Conservation (phyloP, 2,113 vertebrate species). For the Seriola aureovittata region DNA sequence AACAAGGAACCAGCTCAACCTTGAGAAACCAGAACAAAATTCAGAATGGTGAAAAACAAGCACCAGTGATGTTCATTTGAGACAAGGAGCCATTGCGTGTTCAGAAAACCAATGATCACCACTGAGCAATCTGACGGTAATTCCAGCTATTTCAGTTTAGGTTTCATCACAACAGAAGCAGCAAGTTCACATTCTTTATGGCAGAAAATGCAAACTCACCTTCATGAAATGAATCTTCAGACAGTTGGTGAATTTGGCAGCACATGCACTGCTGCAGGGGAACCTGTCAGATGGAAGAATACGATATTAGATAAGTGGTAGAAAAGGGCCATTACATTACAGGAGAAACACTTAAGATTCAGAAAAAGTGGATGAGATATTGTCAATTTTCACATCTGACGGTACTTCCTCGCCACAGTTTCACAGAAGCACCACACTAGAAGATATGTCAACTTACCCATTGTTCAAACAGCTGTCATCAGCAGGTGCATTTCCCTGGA, state of each 20-base stretch:
- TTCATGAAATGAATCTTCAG: neutral
- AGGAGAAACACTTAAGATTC: slow-evolving; percentile 28
- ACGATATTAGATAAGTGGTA: neutral
- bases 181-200: neutral
- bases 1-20: neutral
- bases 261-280: fast-evolving
- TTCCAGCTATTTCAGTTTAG: slow-evolving; percentile 85
- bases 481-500: no score
- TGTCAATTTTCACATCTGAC: slow-evolving; percentile 93
- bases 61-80: fast-evolving
- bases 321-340: neutral
- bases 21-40: neutral
- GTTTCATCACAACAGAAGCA: slow-evolving; percentile 59
- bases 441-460: neutral
- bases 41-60: neutral
- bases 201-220: neutral
- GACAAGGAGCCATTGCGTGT: neutral
- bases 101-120: slow-evolving; percentile 91
- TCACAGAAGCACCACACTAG: slow-evolving; percentile 37
- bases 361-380: slow-evolving; percentile 72
- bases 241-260: slow-evolving; percentile 67
- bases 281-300: neutral
- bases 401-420: slow-evolving; percentile 90
- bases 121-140: slow-evolving; percentile 92
- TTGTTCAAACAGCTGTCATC: neutral